These are phyloP conservation scores for Xenopus petersii DNA, from an alignment of 2,797 vertebrate species.

Conservation along the genomic window DNA sequence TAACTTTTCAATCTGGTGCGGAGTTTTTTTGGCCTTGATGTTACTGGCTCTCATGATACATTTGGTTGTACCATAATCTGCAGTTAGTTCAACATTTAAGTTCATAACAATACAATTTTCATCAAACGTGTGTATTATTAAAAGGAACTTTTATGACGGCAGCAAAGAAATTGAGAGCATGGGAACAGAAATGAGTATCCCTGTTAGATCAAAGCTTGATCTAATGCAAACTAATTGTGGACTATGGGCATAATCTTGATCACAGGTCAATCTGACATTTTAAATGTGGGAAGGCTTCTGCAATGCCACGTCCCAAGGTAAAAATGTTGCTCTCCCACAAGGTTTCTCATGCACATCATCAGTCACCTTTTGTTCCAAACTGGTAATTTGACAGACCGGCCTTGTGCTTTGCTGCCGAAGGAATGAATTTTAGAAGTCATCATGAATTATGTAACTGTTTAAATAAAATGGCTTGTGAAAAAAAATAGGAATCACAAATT, in stretches of 20 bases:
- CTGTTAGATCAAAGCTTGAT: conserved; percentile 46
- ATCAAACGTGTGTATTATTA: background rate
- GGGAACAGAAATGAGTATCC: conserved; percentile 30
- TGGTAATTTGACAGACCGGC: conserved; percentile 11
- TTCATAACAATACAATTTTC: background rate
- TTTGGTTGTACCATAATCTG: background rate
- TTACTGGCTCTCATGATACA: background rate
- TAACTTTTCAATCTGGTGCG: no score
- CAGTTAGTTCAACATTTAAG: background rate
- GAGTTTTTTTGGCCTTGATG: no score
- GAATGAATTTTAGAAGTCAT: background rate
- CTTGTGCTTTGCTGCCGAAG: background rate
- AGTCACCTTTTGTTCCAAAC: conserved; percentile 27
- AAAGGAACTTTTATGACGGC: background rate
- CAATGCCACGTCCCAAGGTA: background rate
- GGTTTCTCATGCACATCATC: conserved; percentile 30
- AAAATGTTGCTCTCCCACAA: background rate
- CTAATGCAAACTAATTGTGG: conserved; percentile 46
- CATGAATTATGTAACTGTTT: no score
- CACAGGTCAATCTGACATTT: conserved; percentile 43
- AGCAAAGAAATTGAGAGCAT: conserved; percentile 23
- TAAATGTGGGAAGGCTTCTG: conserved; percentile 30
- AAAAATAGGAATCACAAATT: no score
- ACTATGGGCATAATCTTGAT: conserved; percentile 28
- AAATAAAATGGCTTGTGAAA: no score